Base-by-base conservation (phyloP, 2,797 vertebrate species). In the Anguilla pacifica region DNA sequence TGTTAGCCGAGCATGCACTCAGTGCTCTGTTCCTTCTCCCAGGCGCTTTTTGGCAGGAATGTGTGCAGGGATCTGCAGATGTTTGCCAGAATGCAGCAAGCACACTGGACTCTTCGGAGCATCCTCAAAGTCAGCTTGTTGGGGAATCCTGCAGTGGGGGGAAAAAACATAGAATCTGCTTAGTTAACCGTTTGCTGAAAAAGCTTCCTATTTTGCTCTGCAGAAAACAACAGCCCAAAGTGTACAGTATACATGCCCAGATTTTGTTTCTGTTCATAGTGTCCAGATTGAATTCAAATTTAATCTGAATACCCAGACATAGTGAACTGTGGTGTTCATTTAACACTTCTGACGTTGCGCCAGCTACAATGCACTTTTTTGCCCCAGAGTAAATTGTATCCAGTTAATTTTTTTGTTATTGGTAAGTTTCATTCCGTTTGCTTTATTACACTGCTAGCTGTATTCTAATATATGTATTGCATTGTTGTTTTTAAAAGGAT, bases 371-470 rank as follows among this genome's bases (percentile, higher is more conserved):
- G 84, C 86, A 70, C 70, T 88, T 89, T 86, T 90, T 86, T 90
- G 39, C 39, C 39, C 39, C 25, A 87, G 88, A 70, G 87, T 86
- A 90, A 84, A 0, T 15, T 87, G 55, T 85, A 85, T 87, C 87
- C 91, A 89, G 88, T 90, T 92, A 83, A 87, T 31, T 35, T 79
- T 88, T 72, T 85, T 55, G n/a, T 83, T n/a, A 57, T 55, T 15
- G n/a, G n/a, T 57, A 28, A 35, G 57, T 28, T 31, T 55, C 28
- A 35, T 84, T 82, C 72, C 22, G 51, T 51, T 17, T 84, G 43
- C 46, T 57, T 55, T 84, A 57, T 31, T 31, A 57, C 10, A 17
- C n/a, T 79, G 15, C 74, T 79, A 79, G 28, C n/a, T 84, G 6
- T 84, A 31, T 15, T 82, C 39, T 81, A 77, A 17, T 77, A 72